Percentiles rank a stretch among this genome's conserved stretches.
These are phyloP conservation scores for Falco naumanni DNA, from an alignment of 2,797 vertebrate genomes.

Conservation along the genomic window DNA sequence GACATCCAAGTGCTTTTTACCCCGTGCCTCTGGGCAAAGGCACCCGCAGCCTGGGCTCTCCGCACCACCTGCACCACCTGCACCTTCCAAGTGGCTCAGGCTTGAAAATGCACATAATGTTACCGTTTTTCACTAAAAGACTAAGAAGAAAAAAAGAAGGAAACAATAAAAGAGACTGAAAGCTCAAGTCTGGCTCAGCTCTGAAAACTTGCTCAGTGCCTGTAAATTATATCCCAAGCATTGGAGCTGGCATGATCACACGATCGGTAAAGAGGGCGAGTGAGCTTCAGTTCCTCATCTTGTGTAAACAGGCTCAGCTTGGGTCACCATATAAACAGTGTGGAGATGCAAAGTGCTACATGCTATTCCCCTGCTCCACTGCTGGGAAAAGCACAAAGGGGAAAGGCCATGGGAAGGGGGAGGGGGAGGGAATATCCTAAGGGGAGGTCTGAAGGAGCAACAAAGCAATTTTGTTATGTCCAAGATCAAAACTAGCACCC, in stretches of 20 bases:
- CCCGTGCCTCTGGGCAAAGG: background rate
- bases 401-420: background rate
- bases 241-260: accelerated
- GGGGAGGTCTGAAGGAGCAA: background rate
- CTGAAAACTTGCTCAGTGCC: background rate
- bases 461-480: background rate
- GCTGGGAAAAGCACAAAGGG: background rate
- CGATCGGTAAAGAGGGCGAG: background rate
- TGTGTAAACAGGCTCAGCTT: background rate
- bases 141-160: background rate
- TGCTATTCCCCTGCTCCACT: background rate
- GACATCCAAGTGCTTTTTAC: background rate
- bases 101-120: background rate
- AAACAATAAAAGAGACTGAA: background rate
- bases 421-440: background rate
- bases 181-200: background rate
- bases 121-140: background rate
- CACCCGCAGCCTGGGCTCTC: accelerated
- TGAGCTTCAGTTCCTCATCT: background rate
- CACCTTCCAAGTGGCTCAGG: accelerated
- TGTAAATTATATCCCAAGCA: background rate
- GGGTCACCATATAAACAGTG: background rate
- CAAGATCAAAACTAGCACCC: background rate
- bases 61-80: accelerated
- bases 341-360: background rate